These are phyloP conservation scores for Zalophus californianus DNA, from an alignment of 2,797 vertebrate genomes.

Conservation along the genomic window DNA sequence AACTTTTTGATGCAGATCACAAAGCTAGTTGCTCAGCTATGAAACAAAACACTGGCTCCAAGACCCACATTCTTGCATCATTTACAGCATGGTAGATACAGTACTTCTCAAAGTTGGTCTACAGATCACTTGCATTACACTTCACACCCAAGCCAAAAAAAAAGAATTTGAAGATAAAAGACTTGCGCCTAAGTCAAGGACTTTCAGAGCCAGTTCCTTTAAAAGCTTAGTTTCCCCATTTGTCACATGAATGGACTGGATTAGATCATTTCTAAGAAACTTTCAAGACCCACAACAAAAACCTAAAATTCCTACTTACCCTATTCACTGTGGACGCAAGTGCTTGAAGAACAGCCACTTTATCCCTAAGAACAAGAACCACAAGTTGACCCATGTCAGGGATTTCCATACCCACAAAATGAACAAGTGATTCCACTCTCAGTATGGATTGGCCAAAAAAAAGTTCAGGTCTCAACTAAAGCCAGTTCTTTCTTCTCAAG, in stretches of 20 bases:
- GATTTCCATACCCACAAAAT: background rate
- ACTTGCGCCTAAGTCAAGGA: background rate
- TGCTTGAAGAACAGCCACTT: conserved; percentile 93
- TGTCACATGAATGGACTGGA: background rate
- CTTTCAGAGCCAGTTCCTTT: background rate
- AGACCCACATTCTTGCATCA: background rate
- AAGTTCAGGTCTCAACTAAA: background rate
- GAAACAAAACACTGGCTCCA: background rate
- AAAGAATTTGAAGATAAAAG: background rate
- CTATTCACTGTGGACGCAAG: conserved; percentile 92
- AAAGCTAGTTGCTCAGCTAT: background rate
- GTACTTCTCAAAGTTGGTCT: background rate
- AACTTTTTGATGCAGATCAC: background rate
- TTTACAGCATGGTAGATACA: background rate
- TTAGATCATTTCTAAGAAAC: background rate
- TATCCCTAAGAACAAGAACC: conserved; percentile 90
- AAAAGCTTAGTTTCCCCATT: background rate
- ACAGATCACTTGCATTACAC: background rate
- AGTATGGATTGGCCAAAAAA: background rate
- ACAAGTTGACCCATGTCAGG: background rate
- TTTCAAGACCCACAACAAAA: background rate
- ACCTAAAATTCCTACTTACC: conserved; percentile 87
- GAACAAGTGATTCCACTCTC: background rate
- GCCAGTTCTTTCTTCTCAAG: background rate
- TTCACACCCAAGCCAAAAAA: background rate